Percentiles rank a stretch among this genome's conserved stretches.
Conservation (phyloP, 2,888 invertebrate species). For the Megamerina dolium region DNA sequence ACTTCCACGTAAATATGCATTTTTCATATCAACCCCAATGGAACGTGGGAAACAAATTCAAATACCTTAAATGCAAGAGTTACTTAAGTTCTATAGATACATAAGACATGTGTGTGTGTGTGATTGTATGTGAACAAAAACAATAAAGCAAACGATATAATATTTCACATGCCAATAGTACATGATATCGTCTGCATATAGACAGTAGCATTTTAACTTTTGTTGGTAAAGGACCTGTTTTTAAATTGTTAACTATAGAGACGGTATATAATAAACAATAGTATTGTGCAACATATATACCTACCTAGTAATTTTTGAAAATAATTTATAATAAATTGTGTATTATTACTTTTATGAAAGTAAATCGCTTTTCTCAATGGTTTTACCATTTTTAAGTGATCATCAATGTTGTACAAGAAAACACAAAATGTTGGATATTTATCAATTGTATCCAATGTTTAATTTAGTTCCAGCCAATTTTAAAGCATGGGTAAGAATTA, state of each 20-base stretch:
- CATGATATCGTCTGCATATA: not conserved
- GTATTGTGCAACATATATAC: no score
- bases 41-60: no score
- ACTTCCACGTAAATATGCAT: no score
- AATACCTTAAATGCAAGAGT: no score
- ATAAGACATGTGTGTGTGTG: not conserved
- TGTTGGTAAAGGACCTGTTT: constrained; percentile 18
- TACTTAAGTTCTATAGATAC: no score
- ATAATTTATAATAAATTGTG: no score
- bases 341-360: no score
- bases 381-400: constrained; percentile 26
- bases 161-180: not conserved
- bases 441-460: constrained; percentile 25
- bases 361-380: constrained; percentile 10
- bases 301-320: no score
- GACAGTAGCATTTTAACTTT: constrained; percentile 22
- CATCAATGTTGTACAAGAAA: constrained; percentile 19
- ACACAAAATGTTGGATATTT: constrained; percentile 26
- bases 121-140: constrained; percentile 1
- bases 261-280: no score
- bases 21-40: no score
- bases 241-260: no score
- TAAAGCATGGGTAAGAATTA: constrained; percentile 20
- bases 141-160: not conserved
- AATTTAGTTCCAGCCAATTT: constrained; percentile 27